Percentiles rank a stretch among this genome's conserved stretches.
Conservation (phyloP, 2,113 vertebrate genomes). For the Butastur rufipennis region DNA sequence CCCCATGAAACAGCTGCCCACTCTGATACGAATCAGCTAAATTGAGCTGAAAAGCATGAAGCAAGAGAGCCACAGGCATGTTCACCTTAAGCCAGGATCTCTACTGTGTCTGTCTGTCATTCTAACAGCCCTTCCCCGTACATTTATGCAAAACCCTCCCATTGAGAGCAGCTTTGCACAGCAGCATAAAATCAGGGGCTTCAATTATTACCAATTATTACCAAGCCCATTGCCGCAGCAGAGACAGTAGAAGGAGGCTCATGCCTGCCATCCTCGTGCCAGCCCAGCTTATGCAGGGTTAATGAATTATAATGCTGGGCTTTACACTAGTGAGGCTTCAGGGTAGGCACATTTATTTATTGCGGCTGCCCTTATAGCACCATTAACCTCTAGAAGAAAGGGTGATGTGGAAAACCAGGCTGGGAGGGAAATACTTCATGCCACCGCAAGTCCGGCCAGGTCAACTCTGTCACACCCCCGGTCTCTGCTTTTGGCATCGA, state of each 20-base stretch:
- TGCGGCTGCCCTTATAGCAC: neutral
- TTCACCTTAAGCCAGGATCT: neutral
- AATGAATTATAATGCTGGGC: neutral
- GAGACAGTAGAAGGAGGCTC: neutral
- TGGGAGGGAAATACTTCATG: neutral
- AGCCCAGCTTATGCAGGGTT: neutral
- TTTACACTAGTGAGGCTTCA: neutral
- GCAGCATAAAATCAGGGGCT: neutral
- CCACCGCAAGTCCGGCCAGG: neutral
- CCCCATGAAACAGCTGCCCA: neutral
- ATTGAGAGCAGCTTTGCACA: neutral
- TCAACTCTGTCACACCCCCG: neutral
- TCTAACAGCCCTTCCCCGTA: neutral
- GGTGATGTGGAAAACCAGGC: neutral
- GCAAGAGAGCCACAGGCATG: neutral
- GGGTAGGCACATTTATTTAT: neutral
- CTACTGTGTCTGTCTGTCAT: neutral
- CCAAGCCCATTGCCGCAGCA: neutral
- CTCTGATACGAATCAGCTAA: neutral
- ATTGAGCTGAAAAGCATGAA: constrained; percentile 13
- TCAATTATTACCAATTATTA: neutral
- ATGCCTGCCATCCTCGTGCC: fast-evolving
- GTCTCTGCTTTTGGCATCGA: neutral
- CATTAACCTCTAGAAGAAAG: neutral
- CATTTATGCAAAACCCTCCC: neutral